phyloP scores from a whole-genome alignment of 2,888 invertebrate genomes.

The Cremastinae sp. region DNA sequence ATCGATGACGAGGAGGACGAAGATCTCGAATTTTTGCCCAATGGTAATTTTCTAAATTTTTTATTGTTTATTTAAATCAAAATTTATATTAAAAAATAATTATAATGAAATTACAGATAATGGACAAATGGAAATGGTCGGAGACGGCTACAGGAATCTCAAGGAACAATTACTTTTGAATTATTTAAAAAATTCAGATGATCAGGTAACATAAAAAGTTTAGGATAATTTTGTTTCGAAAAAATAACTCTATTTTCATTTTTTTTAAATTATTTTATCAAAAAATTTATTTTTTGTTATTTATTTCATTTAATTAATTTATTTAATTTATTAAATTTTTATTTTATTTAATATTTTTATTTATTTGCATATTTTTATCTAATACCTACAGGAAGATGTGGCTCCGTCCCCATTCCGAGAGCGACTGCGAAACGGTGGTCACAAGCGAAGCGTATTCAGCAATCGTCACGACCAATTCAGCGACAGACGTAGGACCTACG shows the following conservation, averaged over 20 bases:
- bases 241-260: background rate
- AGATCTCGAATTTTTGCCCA: slow-evolving; percentile 71
- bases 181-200: slow-evolving; percentile 68
- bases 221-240: too few species aligned
- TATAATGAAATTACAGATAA: slow-evolving; percentile 68
- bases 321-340: background rate
- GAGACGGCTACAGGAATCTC: slow-evolving; percentile 78
- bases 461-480: too few species aligned
- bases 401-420: slow-evolving; percentile 74
- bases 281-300: background rate
- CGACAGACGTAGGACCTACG: too few species aligned
- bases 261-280: background rate
- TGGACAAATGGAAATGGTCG: slow-evolving; percentile 80
- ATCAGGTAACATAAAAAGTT: slow-evolving; percentile 65
- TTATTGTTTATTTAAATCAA: background rate
- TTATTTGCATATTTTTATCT: background rate
- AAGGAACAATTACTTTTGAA: slow-evolving; percentile 71
- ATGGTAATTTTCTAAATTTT: slow-evolving; percentile 62
- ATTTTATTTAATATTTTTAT: background rate
- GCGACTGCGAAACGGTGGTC: slow-evolving; percentile 70
- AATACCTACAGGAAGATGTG: slow-evolving; percentile 63
- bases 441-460: slow-evolving; percentile 64
- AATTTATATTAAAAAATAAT: background rate
- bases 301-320: too few species aligned
- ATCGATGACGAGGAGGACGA: slow-evolving; percentile 65